Percentiles rank a stretch among this genome's conserved stretches.
These are phyloP conservation scores for Proteles cristata DNA, from an alignment of 2,113 vertebrate species.

Conservation along the genomic window DNA sequence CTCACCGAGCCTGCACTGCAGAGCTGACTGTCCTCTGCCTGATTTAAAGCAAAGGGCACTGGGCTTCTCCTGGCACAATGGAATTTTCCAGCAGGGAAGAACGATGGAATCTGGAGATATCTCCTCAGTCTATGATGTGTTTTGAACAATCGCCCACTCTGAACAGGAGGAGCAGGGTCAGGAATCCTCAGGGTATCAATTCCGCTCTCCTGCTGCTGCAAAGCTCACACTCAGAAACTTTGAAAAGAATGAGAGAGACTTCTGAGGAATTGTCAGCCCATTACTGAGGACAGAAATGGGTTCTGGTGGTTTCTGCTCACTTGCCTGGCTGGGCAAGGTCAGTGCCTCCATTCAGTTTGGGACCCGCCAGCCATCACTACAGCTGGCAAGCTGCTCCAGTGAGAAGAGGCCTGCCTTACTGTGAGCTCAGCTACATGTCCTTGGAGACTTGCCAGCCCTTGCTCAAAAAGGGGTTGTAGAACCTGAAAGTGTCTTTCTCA, in stretches of 20 bases:
- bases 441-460: background rate
- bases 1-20: background rate
- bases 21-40: rapidly evolving
- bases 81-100: background rate
- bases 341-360: background rate
- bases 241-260: background rate
- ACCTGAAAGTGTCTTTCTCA: background rate
- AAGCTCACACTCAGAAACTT: background rate
- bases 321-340: background rate
- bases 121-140: background rate
- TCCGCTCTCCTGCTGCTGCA: background rate
- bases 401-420: background rate
- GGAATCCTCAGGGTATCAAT: background rate
- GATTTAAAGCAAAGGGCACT: background rate
- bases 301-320: background rate
- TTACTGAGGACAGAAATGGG: background rate
- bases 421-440: background rate
- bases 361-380: rapidly evolving
- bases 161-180: background rate
- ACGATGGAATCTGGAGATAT: background rate
- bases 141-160: background rate
- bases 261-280: background rate
- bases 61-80: background rate
- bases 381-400: rapidly evolving
- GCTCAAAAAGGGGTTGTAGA: background rate